A percentile compares a stretch with the other conserved stretches of the same genome.
These are phyloP conservation scores for Cordilura impudica DNA, from an alignment of 2,888 invertebrate genomes.

Conservation along the genomic window DNA sequence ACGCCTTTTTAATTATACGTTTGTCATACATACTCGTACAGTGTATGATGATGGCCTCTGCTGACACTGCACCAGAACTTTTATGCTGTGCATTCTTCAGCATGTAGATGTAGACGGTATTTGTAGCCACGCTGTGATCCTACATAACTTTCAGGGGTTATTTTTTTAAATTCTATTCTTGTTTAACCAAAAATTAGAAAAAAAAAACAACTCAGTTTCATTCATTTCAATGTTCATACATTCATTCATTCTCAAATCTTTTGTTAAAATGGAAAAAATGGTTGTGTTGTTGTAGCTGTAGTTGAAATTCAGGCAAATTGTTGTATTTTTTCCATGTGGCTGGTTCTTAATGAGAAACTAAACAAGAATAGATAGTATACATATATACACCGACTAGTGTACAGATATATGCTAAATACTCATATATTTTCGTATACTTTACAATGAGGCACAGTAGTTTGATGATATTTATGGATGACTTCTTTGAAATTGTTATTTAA, in stretches of 20 bases:
- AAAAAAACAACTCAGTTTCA: slow-evolving; percentile 28
- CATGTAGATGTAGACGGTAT: slow-evolving; percentile 4
- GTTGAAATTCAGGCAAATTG: slow-evolving; percentile 41
- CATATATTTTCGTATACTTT: background rate
- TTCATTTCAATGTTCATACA: slow-evolving; percentile 38
- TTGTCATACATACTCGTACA: background rate
- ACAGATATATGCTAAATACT: slow-evolving; percentile 7
- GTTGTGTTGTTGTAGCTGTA: background rate
- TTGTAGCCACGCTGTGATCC: slow-evolving; percentile 29
- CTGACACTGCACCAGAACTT: slow-evolving; percentile 17
- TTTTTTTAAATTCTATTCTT: slow-evolving; percentile 23
- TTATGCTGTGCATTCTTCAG: background rate
- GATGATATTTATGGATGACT: background rate
- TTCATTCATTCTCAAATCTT: slow-evolving; percentile 14
- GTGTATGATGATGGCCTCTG: slow-evolving; percentile 53
- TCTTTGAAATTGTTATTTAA: too few relatives aligned
- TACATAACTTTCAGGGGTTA: background rate
- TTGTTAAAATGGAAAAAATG: slow-evolving; percentile 19
- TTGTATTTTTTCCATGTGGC: slow-evolving; percentile 47
- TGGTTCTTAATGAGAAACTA: slow-evolving; percentile 54
- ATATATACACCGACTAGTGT: background rate
- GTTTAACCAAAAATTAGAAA: slow-evolving; percentile 15
- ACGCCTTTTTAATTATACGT: slow-evolving; percentile 67
- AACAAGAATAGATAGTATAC: slow-evolving; percentile 22
- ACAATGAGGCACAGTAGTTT: background rate